Percentiles rank a stretch among this genome's conserved stretches.
Conservation (phyloP, 1,140 invertebrate species). For the Drosophila cardini region DNA sequence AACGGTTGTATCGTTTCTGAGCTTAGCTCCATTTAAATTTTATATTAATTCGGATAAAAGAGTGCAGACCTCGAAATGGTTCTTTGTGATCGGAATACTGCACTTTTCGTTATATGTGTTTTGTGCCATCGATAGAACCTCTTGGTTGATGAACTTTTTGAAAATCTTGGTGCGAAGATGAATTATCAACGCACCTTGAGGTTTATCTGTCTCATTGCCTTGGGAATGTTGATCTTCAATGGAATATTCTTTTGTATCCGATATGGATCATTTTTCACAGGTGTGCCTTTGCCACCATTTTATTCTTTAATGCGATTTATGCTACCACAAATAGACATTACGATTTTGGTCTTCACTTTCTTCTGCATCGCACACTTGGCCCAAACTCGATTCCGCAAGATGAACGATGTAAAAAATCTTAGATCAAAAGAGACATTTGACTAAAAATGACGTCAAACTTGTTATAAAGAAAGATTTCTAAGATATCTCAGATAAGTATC, state of each 20-base stretch:
- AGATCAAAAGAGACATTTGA: no score
- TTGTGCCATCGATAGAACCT: no score
- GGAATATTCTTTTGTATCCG: slow-evolving; percentile 58
- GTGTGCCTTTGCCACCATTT: slow-evolving; percentile 66
- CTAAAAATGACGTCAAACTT: no score
- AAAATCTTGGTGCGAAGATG: slow-evolving; percentile 73
- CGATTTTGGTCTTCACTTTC: slow-evolving; percentile 81
- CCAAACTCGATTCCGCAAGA: slow-evolving; percentile 71
- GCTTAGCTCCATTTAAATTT: no score
- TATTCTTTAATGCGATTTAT: slow-evolving; percentile 18
- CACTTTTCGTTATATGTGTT: no score
- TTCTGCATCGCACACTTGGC: slow-evolving; percentile 78
- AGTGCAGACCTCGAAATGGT: no score
- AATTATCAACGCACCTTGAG: slow-evolving; percentile 69
- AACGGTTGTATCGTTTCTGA: no score
- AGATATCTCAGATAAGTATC: no score
- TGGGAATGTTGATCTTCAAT: slow-evolving; percentile 76
- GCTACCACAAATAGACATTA: slow-evolving; percentile 79
- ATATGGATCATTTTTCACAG: no score
- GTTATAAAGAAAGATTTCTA: no score
- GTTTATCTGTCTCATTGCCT: slow-evolving; percentile 66
- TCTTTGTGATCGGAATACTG: no score
- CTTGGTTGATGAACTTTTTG: slow-evolving; percentile 74
- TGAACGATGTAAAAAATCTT: slow-evolving; percentile 70
- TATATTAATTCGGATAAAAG: no score